phyloP scores from a whole-genome alignment of 2,113 vertebrate species.

The Micronycteris hirsuta region DNA sequence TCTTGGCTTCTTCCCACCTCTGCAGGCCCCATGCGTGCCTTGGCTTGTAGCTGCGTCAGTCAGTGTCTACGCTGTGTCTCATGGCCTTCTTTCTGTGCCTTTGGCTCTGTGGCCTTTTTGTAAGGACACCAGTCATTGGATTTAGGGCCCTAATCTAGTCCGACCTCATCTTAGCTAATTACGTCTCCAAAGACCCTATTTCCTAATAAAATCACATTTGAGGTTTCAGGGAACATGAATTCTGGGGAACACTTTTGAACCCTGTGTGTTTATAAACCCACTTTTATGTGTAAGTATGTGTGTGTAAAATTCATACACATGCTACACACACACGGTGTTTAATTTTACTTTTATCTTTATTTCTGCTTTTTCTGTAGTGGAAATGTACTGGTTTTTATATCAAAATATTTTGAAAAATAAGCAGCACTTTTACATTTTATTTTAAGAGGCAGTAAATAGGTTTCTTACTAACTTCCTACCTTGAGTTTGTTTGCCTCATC shows the following conservation, averaged over 20 bases:
- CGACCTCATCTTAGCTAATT: not conserved
- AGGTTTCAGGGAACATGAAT: not conserved
- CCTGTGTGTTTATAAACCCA: not conserved
- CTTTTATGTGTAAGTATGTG: not conserved
- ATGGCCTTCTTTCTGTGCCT: not conserved
- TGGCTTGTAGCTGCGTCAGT: not conserved
- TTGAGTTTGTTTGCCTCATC: not conserved
- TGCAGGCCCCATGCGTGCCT: no score
- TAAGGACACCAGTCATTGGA: not conserved
- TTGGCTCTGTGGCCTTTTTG: not conserved
- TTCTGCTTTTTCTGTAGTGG: constrained; percentile 6
- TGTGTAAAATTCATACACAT: not conserved
- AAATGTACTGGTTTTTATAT: not conserved
- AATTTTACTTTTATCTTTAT: not conserved
- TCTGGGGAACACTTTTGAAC: not conserved
- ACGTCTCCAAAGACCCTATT: not conserved
- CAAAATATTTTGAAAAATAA: not conserved
- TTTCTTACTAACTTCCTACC: not conserved
- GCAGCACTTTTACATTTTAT: not conserved
- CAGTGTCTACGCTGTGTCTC: not conserved
- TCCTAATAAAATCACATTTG: not conserved
- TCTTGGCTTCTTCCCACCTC: not conserved
- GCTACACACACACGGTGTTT: not conserved
- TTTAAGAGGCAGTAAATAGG: not conserved
- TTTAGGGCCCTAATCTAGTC: not conserved